phyloP scores from a whole-genome alignment of 2,888 invertebrate genomes.

The Coelinius sp. region DNA sequence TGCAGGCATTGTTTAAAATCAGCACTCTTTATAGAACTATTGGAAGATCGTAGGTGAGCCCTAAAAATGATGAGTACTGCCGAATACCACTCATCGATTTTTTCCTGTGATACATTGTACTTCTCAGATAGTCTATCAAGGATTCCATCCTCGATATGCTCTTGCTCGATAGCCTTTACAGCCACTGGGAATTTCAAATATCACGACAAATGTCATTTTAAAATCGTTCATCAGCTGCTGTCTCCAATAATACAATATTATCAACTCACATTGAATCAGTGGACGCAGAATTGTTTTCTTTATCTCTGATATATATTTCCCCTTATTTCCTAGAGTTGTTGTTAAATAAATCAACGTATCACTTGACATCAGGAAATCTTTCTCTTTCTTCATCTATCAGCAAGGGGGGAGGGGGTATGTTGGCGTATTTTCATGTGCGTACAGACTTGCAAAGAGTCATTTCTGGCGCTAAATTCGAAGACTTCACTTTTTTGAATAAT shows the following conservation, averaged over 20 bases:
- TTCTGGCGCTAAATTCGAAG: too few relatives aligned
- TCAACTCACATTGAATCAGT: conserved; percentile 62
- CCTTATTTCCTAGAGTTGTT: conserved; percentile 56
- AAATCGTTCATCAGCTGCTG: neutral
- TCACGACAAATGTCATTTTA: neutral
- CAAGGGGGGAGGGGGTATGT: too few relatives aligned
- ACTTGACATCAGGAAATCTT: neutral
- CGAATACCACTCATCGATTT: conserved; percentile 73
- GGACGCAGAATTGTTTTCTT: conserved; percentile 63
- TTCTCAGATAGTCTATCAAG: conserved; percentile 64
- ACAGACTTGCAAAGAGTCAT: too few relatives aligned
- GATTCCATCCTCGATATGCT: conserved; percentile 64
- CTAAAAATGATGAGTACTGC: conserved; percentile 72
- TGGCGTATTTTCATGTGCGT: too few relatives aligned
- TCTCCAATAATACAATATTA: too few relatives aligned
- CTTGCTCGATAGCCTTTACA: conserved; percentile 64
- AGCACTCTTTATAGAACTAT: conserved; percentile 69
- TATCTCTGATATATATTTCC: conserved; percentile 60
- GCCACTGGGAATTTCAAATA: conserved; percentile 54
- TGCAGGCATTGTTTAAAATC: conserved; percentile 72
- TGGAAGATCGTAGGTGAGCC: conserved; percentile 70
- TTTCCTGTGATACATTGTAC: conserved; percentile 64
- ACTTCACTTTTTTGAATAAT: too few relatives aligned
- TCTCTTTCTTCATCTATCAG: neutral
- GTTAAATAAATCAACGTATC: conserved; percentile 51